Evolutionary conservation across 2,888 invertebrate genomes (phyloP).

Genomic region (Bombylius major): DNA sequence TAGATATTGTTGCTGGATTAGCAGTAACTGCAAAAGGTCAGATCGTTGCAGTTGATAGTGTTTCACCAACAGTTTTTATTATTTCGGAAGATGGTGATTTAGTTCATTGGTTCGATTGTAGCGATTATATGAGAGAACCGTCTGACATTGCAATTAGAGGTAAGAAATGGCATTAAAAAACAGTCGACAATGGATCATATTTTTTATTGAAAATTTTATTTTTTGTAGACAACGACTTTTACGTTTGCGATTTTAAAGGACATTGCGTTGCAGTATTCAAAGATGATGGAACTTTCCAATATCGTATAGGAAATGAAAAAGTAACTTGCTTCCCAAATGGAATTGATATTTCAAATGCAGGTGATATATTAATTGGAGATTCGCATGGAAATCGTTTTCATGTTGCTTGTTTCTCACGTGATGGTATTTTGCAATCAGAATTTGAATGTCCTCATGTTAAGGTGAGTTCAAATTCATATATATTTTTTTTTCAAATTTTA

Average conservation of each 20-base stretch:
- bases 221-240: constrained; percentile 72
- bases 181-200: not conserved
- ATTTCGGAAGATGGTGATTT: constrained; percentile 86
- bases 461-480: constrained; percentile 42
- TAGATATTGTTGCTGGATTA: constrained; percentile 85
- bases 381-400: constrained; percentile 97
- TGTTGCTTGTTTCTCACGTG: constrained; percentile 86
- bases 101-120: constrained; percentile 94
- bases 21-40: constrained; percentile 86
- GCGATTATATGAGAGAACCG: constrained; percentile 94
- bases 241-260: constrained; percentile 96
- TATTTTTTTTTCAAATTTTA: not conserved
- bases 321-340: constrained; percentile 96
- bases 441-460: constrained; percentile 97
- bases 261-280: constrained; percentile 95
- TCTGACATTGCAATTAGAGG: constrained; percentile 94
- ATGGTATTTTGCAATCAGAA: constrained; percentile 76
- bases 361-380: constrained; percentile 92
- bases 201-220: constrained; percentile 2
- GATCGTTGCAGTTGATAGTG: constrained; percentile 94
- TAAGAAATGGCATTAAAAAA: constrained; percentile 29
- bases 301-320: constrained; percentile 89
- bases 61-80: constrained; percentile 91
- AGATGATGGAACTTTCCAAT: constrained; percentile 80
- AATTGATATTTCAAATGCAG: constrained; percentile 93